phyloP scores from a whole-genome alignment of 2,888 invertebrate species.

The Sarcophaga rosellei region DNA sequence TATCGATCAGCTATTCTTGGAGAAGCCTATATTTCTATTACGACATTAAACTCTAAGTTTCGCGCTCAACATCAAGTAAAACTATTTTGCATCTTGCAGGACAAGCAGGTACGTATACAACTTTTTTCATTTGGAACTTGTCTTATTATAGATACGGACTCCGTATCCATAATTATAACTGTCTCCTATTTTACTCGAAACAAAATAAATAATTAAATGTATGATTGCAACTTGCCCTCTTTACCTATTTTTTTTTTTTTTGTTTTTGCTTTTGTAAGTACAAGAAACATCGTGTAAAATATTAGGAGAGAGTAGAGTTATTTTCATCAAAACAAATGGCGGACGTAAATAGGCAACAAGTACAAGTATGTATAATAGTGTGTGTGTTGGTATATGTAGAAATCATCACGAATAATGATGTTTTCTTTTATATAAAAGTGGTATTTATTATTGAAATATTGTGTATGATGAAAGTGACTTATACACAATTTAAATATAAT shows the following conservation, averaged over 20 bases:
- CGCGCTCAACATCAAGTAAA: too few species aligned
- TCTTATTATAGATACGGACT: neutral
- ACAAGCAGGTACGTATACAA: too few species aligned
- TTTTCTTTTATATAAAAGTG: slow-evolving; percentile 22
- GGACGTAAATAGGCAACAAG: slow-evolving; percentile 66
- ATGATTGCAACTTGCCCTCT: neutral
- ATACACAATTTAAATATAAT: slow-evolving; percentile 37
- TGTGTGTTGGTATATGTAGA: slow-evolving; percentile 45
- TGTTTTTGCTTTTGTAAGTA: slow-evolving; percentile 14
- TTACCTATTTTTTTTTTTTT: slow-evolving; percentile 12
- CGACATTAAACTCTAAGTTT: too few species aligned
- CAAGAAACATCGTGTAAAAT: slow-evolving; percentile 50
- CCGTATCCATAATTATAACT: neutral
- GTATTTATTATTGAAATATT: neutral
- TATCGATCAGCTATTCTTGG: too few species aligned
- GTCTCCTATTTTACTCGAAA: too few species aligned
- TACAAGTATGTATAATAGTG: slow-evolving; percentile 40
- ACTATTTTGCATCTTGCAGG: too few species aligned
- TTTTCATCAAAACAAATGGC: slow-evolving; percentile 69
- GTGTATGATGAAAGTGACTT: slow-evolving; percentile 27
- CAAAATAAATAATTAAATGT: too few species aligned
- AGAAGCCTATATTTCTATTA: too few species aligned
- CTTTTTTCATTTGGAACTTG: too few species aligned
- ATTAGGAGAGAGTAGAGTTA: slow-evolving; percentile 65
- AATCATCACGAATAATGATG: slow-evolving; percentile 56